Conservation (phyloP, 2,797 vertebrate species). For the Chaunax sp. region DNA sequence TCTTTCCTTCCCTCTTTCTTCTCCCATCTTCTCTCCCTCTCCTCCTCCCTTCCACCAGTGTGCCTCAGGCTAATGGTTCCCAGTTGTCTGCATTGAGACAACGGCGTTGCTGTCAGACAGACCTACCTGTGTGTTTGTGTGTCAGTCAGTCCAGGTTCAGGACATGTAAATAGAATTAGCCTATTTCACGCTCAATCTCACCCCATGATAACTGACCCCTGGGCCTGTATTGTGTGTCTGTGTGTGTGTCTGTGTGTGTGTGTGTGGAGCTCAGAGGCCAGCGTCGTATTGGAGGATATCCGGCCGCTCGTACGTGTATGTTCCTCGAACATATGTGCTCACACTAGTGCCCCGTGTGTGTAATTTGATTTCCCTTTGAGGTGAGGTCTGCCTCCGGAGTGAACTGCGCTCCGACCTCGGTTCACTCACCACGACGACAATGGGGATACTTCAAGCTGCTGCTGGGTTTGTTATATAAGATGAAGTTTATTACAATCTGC, state of each 20-base stretch:
- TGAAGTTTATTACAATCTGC: conserved; percentile 19
- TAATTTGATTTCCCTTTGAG: conserved; percentile 62
- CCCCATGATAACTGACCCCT: conserved; percentile 62
- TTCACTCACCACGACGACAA: conserved; percentile 8
- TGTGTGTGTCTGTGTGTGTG: conserved; percentile 31
- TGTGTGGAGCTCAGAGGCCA: conserved; percentile 54
- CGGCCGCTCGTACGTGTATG: conserved; percentile 59
- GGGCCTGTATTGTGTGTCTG: conserved; percentile 22
- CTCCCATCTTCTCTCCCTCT: background rate
- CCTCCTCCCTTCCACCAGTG: conserved; percentile 30
- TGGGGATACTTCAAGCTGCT: conserved; percentile 26
- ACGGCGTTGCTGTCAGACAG: conserved; percentile 68
- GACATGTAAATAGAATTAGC: conserved; percentile 66
- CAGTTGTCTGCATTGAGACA: conserved; percentile 83
- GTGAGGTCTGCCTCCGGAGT: conserved; percentile 35
- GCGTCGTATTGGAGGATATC: conserved; percentile 62
- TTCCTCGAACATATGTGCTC: conserved; percentile 52
- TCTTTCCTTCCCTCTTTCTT: background rate
- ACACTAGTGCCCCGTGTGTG: conserved; percentile 55
- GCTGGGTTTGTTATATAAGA: conserved; percentile 16
- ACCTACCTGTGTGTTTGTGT: conserved; percentile 57
- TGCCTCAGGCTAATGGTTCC: conserved; percentile 87
- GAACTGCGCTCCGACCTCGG: conserved; percentile 26
- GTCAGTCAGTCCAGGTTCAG: conserved; percentile 29
- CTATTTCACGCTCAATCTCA: conserved; percentile 71